These are phyloP conservation scores for Phaethornis superciliosus DNA, from an alignment of 2,113 vertebrate species.

Conservation along the genomic window DNA sequence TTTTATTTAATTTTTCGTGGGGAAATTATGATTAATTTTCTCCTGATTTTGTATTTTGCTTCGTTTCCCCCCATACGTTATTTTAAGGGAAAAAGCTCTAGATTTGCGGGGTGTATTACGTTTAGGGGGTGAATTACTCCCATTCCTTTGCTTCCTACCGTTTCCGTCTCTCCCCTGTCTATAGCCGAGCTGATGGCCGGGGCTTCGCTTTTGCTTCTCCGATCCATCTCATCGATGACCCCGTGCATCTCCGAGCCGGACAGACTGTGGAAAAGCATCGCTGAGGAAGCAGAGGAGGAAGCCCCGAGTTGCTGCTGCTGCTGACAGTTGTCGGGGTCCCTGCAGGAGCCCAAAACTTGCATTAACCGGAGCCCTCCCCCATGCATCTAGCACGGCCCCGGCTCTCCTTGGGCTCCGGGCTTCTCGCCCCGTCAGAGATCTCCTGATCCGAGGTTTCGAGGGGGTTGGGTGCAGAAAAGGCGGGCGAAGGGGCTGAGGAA, in stretches of 20 bases:
- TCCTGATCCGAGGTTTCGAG: slow-evolving; percentile 59
- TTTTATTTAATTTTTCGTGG: slow-evolving; percentile 36
- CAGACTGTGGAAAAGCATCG: slow-evolving; percentile 98
- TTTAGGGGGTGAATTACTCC: neutral
- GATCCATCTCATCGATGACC: slow-evolving; percentile 98
- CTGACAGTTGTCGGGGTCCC: slow-evolving; percentile 68
- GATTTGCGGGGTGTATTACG: neutral
- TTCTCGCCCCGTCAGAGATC: neutral
- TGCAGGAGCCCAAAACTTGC: slow-evolving; percentile 85
- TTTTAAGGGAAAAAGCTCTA: slow-evolving; percentile 20
- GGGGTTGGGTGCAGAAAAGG: slow-evolving; percentile 42
- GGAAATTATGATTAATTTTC: slow-evolving; percentile 1
- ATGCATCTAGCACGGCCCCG: slow-evolving; percentile 72
- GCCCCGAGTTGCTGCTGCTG: slow-evolving; percentile 60
- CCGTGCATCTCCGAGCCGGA: slow-evolving; percentile 96
- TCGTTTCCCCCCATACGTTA: neutral
- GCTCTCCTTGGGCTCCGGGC: slow-evolving; percentile 58
- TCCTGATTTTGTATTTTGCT: neutral
- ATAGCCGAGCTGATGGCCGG: slow-evolving; percentile 96
- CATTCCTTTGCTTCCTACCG: slow-evolving; percentile 84
- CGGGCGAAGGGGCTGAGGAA: neutral
- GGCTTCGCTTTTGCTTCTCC: slow-evolving; percentile 92
- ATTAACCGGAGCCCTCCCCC: slow-evolving; percentile 81
- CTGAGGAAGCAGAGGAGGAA: slow-evolving; percentile 65
- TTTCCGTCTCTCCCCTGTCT: slow-evolving; percentile 97